A percentile compares a stretch with the other conserved stretches of the same genome.
phyloP scores from a whole-genome alignment of 2,888 invertebrate genomes.

The Exocentrus adspersus region DNA sequence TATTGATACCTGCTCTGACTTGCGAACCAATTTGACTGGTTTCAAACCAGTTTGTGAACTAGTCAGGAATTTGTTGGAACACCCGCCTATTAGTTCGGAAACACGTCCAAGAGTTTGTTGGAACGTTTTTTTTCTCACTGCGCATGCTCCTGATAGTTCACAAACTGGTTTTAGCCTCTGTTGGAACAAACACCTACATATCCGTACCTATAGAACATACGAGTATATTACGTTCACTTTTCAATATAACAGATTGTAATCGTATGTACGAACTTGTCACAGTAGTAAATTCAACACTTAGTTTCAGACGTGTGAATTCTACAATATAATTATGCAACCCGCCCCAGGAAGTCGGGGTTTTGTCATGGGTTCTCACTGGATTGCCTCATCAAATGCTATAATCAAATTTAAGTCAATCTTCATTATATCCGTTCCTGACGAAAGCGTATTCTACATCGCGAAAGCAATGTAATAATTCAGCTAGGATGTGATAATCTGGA shows the following conservation, averaged over 20 bases:
- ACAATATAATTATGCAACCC: constrained; percentile 41
- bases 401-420: constrained; percentile 49
- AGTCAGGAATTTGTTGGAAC: too few relatives aligned
- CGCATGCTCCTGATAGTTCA: too few relatives aligned
- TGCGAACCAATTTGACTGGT: too few relatives aligned
- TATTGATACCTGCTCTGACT: too few relatives aligned
- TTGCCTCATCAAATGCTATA: constrained; percentile 42
- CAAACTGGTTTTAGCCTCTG: too few relatives aligned
- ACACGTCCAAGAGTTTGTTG: too few relatives aligned
- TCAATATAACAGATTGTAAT: background rate
- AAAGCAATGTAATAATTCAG: constrained; percentile 45
- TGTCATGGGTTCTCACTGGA: constrained; percentile 39
- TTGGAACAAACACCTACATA: too few relatives aligned
- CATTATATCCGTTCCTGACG: constrained; percentile 47
- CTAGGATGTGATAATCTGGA: constrained; percentile 35
- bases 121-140: too few relatives aligned
- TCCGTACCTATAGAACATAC: background rate
- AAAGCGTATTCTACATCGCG: constrained; percentile 36
- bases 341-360: constrained; percentile 36
- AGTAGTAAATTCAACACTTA: constrained; percentile 43
- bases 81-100: too few relatives aligned
- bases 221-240: background rate
- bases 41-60: too few relatives aligned
- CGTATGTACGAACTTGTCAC: constrained; percentile 9
- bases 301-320: constrained; percentile 44